A percentile compares a stretch with the other conserved stretches of the same genome.
These are phyloP conservation scores for Camptogramma bilineatum DNA, from an alignment of 2,888 invertebrate genomes.

Conservation along the genomic window DNA sequence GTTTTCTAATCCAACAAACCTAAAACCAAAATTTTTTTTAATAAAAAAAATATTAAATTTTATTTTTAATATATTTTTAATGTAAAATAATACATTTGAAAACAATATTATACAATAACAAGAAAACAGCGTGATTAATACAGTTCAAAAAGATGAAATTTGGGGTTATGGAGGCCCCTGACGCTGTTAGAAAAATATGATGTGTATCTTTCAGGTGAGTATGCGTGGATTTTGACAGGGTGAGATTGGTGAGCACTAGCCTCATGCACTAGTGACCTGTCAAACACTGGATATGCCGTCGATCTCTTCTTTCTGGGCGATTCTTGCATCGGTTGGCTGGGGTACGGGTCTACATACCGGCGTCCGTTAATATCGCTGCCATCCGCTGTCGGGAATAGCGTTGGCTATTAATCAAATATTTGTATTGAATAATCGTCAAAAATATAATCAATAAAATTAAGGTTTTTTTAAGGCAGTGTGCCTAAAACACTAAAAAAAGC, in stretches of 20 bases:
- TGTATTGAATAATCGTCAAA: not conserved
- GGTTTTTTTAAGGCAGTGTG: too few species aligned
- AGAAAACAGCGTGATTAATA: conserved; percentile 10
- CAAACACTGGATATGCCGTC: conserved; percentile 64
- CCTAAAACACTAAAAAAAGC: too few species aligned
- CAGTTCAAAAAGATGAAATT: conserved; percentile 51
- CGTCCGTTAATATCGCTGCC: conserved; percentile 77
- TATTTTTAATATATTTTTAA: conserved; percentile 9
- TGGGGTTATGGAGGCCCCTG: conserved; percentile 52
- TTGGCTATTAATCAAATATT: conserved; percentile 75
- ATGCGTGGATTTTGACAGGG: conserved; percentile 68
- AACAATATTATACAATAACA: conserved; percentile 16
- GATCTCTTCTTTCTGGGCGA: conserved; percentile 77
- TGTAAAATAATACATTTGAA: conserved; percentile 12
- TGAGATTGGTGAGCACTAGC: conserved; percentile 55
- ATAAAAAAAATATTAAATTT: conserved; percentile 12
- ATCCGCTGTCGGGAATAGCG: conserved; percentile 81
- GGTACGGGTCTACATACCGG: conserved; percentile 79
- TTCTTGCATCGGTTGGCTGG: conserved; percentile 78
- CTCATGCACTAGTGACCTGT: conserved; percentile 57
- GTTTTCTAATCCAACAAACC: conserved; percentile 35
- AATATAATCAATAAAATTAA: too few species aligned
- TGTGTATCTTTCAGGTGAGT: conserved; percentile 74
- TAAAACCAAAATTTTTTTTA: conserved; percentile 21
- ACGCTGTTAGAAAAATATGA: conserved; percentile 70